phyloP scores from a whole-genome alignment of 2,797 vertebrate genomes.

The Coregonus ussuriensis region DNA sequence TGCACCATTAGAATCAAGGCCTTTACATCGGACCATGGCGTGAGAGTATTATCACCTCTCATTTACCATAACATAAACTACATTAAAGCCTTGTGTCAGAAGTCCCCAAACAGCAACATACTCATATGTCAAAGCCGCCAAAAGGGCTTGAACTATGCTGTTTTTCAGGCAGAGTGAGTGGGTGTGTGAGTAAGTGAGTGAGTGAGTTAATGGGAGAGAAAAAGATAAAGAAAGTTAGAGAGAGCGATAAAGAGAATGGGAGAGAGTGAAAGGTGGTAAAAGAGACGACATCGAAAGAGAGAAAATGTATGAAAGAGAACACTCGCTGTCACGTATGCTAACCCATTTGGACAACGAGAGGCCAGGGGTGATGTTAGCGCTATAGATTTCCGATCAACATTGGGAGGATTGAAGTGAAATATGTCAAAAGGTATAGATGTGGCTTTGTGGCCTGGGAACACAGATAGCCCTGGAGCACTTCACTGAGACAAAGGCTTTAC shows the following conservation, averaged over 20 bases:
- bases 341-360: conserved; percentile 67
- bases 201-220: neutral
- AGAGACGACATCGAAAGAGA: conserved; percentile 17
- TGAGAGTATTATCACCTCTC: conserved; percentile 61
- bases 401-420: conserved; percentile 53
- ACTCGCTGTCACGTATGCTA: conserved; percentile 61
- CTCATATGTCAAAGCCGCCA: neutral
- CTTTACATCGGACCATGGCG: conserved; percentile 53
- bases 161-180: conserved; percentile 26
- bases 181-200: conserved; percentile 14
- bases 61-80: conserved; percentile 69
- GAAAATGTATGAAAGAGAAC: conserved; percentile 5
- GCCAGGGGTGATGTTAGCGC: conserved; percentile 32
- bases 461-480: conserved; percentile 50
- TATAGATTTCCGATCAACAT: conserved; percentile 67
- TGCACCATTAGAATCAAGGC: conserved; percentile 54
- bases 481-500: conserved; percentile 67
- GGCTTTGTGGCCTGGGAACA: conserved; percentile 53
- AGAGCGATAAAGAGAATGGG: conserved; percentile 45
- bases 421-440: conserved; percentile 61
- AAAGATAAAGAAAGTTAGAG: conserved; percentile 4
- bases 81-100: conserved; percentile 55
- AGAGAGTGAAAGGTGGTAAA: conserved; percentile 25
- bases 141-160: neutral
- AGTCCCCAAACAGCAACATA: conserved; percentile 44